Base-by-base conservation (phyloP, 2,797 vertebrate genomes). In the Oophaga sylvatica region DNA sequence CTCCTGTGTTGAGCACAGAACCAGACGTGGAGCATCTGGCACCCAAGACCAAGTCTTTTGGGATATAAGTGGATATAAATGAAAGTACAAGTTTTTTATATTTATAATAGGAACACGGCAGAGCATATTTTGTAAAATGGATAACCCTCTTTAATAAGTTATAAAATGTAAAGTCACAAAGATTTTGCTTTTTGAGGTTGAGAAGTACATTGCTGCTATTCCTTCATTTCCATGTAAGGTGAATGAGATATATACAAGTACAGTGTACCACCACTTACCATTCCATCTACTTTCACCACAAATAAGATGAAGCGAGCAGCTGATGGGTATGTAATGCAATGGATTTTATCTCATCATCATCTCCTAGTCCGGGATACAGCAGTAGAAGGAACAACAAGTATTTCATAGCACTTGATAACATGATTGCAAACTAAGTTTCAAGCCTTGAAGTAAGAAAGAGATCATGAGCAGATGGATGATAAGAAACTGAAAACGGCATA, bases 291-390 rank as follows among this genome's bases (percentile, higher is more conserved):
- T 78, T 87, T 83, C 13, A 62, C 31, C 20, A 63, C 62, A 83
- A 68, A 83, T 67, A 76, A 59, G 71, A 29, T 82, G 35, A 81
- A 81, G 63, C 48, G 78, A 82, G 71, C 75, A 48, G 67, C 60
- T 87, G 81, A 84, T 67, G 56, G 76, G 59, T 78, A 57, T 78
- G 59, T 45, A 70, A 80, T 70, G 81, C 48, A 70, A 65, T 60
- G 29, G 45, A 59, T 59, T 62, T 83, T 87, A 87, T 87, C 86
- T 68, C 73, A 83, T 70, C 81, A 83, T 87, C 75, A 60, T 79
- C 26, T 83, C 22, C 48, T 59, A 87, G 41, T 73, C 78, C 19
- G 26, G 56, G 56, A 71, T 63, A 82, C 60, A 75, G 45, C 79
- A 73, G 35, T 63, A 26, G 56, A 81, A 81, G 85, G 53, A 70